Base-by-base conservation (phyloP, 23 tunicate species). In the Botrylloides violaceus region DNA sequence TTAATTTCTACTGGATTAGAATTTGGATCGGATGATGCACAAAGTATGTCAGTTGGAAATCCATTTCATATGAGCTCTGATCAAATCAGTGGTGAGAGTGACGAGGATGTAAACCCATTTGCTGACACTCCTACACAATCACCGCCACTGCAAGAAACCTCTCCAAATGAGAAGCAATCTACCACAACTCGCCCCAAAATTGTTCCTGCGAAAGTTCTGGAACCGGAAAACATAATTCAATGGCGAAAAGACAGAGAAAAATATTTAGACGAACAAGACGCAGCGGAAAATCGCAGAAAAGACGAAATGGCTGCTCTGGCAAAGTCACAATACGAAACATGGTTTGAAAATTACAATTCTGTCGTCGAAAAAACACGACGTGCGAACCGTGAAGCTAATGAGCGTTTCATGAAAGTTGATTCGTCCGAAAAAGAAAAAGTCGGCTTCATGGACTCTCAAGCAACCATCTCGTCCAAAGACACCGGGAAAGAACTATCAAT, bases 181-280 rank as follows among this genome's bases (percentile, higher is more conserved):
- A n/a, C n/a, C n/a, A n/a, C n/a, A n/a, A n/a, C n/a, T n/a, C n/a
- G n/a, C n/a, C n/a, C n/a, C n/a, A n/a, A n/a, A n/a, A 15, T 7
- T 43, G 15, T 7, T 43, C 53, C 53, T 43, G 53, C 15, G 9
- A 15, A 43, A 43, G 53, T 15, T 7, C 12, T 43, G 15, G 70
- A 63, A 33, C 70, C 70, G 26, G 35, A 63, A 28, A 63, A 63
- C 29, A 28, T 63, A 3, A 28, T 63, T 12, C 70, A 31, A 28
- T 63, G 70, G 70, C 32, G 35, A 29, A 28, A 63, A 28, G 70
- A 63, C 20, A 31, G 70, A 6, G 70, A 33, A 63, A 31, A 63
- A 31, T 19, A 3, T 22, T 27, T 63, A 3, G 29, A 28, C 20
- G 36, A 31, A 63, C 26, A 27, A 7, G 70, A 63, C 33, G 4